phyloP scores from a whole-genome alignment of 2,113 vertebrate species.

The Tricholaema leucomelas region DNA sequence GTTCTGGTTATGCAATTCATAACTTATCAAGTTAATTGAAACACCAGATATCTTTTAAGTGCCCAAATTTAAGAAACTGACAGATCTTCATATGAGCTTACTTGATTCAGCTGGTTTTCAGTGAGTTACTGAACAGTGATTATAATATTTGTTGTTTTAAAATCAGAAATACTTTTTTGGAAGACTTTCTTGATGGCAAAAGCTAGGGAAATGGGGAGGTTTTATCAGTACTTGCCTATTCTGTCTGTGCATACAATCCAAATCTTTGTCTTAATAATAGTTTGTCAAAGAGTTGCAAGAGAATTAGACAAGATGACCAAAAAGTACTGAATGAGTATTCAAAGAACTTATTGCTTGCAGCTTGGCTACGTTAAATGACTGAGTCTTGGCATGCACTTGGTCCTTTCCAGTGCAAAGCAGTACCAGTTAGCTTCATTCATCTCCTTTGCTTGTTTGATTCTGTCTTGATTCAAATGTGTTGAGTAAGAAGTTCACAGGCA shows the following conservation, averaged over 20 bases:
- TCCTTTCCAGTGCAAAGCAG: fast-evolving
- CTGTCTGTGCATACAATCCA: background rate
- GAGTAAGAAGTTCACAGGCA: background rate
- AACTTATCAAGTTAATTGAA: background rate
- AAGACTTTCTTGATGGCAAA: background rate
- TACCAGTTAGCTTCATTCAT: background rate
- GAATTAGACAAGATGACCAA: no score
- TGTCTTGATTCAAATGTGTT: fast-evolving
- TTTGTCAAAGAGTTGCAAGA: no score
- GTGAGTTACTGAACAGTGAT: background rate
- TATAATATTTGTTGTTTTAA: no score
- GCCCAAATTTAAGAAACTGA: background rate
- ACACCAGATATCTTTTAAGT: background rate
- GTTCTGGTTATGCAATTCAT: background rate
- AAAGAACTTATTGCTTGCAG: background rate
- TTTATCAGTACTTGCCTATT: background rate
- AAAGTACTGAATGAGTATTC: background rate
- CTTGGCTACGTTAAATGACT: fast-evolving
- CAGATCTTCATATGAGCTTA: background rate
- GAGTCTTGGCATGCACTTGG: no score
- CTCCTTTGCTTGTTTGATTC: background rate
- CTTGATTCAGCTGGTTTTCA: fast-evolving
- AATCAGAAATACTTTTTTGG: background rate
- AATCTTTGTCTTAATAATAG: background rate
- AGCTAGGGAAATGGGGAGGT: fast-evolving